Evolutionary conservation across 2,797 vertebrate species (phyloP).

Genomic region (Poecilia picta): DNA sequence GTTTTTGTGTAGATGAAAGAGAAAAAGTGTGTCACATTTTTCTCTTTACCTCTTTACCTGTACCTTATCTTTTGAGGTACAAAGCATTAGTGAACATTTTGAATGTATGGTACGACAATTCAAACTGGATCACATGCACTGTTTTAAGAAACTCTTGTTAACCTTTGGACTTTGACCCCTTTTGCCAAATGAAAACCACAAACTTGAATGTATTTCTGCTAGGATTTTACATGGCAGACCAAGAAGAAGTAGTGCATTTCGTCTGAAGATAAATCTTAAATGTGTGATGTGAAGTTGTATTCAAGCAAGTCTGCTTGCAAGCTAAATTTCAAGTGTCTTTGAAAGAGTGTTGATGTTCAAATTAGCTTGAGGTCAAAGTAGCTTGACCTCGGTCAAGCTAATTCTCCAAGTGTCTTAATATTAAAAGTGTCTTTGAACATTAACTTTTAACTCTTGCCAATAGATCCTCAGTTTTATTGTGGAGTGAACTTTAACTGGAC

Average conservation of each 20-base stretch:
- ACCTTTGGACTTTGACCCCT: not conserved
- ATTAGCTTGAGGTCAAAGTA: not conserved
- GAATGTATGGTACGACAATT: not conserved
- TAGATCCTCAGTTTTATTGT: not conserved
- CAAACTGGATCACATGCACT: not conserved
- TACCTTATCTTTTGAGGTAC: not conserved
- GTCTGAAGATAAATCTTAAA: not conserved
- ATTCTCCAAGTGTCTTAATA: no score
- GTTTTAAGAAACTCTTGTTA: not conserved
- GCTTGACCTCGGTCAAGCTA: not conserved
- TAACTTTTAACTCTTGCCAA: not conserved
- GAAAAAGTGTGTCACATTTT: constrained; percentile 1
- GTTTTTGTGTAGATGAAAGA: constrained; percentile 4
- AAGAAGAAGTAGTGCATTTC: not conserved
- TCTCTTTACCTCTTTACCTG: not conserved
- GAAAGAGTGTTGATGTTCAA: no score
- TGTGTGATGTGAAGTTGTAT: not conserved
- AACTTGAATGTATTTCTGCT: not conserved
- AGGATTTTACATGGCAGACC: not conserved
- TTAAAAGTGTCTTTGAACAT: not conserved
- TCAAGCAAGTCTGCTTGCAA: not conserved
- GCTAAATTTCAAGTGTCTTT: not conserved
- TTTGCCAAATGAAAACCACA: not conserved
- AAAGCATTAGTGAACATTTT: not conserved
- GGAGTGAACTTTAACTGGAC: not conserved